A percentile compares a stretch with the other conserved stretches of the same genome.
Evolutionary conservation across 2,113 vertebrate species (phyloP).

Genomic region (Pseudorhombus dupliciocellatus): DNA sequence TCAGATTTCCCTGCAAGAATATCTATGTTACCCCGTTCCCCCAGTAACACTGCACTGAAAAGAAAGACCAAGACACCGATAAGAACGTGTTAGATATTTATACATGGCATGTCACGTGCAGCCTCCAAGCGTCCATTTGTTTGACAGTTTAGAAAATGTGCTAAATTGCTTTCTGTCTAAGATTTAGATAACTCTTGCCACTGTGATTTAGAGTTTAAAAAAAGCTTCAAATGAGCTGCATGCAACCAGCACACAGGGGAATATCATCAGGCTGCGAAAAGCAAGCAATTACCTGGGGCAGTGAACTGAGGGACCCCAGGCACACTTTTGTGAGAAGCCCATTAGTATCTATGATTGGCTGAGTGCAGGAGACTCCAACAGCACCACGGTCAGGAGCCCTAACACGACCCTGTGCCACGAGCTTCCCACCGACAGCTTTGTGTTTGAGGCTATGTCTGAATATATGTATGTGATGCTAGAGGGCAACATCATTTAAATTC

Average conservation of each 20-base stretch:
- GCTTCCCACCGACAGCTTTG: background rate
- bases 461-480: background rate
- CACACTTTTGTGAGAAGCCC: background rate
- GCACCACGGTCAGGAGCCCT: background rate
- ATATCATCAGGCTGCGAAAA: background rate
- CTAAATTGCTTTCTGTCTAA: background rate
- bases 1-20: conserved; percentile 3
- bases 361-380: background rate
- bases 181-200: background rate
- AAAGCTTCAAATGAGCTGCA: background rate
- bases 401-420: background rate
- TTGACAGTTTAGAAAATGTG: background rate
- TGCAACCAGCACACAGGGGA: background rate
- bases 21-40: conserved; percentile 43
- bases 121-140: background rate
- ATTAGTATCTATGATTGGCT: background rate
- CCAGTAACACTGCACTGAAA: conserved; percentile 17
- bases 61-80: background rate
- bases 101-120: background rate
- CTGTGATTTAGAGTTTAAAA: background rate
- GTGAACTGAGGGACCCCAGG: background rate
- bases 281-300: background rate
- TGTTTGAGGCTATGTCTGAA: background rate
- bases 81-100: too few species aligned
- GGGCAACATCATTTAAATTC: background rate